phyloP scores from a whole-genome alignment of 2,888 invertebrate species.

The Xylophagus ater region DNA sequence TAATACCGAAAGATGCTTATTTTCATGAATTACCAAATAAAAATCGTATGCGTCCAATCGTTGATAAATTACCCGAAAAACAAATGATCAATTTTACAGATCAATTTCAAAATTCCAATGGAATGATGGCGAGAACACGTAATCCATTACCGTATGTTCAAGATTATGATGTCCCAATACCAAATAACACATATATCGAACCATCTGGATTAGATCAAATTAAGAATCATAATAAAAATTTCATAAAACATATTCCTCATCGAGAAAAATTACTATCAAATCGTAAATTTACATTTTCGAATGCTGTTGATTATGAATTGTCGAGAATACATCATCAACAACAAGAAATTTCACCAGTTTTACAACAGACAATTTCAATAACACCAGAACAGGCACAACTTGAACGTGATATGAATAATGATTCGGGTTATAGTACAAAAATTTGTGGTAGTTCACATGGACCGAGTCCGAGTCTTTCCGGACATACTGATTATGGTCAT shows the following conservation, averaged over 20 bases:
- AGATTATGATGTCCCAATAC: conserved; percentile 8
- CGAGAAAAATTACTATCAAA: conserved; percentile 18
- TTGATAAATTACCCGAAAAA: conserved; percentile 17
- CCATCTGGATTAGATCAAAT: too few relatives aligned
- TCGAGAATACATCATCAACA: conserved; percentile 14
- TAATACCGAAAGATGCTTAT: conserved; percentile 50
- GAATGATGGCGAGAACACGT: conserved; percentile 13
- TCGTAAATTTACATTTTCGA: conserved; percentile 16
- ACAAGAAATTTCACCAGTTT: conserved; percentile 15
- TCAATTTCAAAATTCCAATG: conserved; percentile 5
- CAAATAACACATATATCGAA: not conserved
- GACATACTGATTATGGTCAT: conserved; percentile 25
- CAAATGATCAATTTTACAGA: conserved; percentile 14
- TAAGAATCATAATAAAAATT: too few relatives aligned
- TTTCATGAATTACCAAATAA: conserved; percentile 49
- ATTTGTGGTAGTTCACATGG: conserved; percentile 69
- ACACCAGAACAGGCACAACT: conserved; percentile 31
- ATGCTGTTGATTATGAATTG: conserved; percentile 17
- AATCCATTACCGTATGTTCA: conserved; percentile 17
- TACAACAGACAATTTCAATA: conserved; percentile 16
- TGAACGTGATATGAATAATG: conserved; percentile 62
- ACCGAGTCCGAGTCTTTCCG: conserved; percentile 63
- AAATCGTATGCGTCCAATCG: conserved; percentile 17
- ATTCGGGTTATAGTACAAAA: conserved; percentile 77
- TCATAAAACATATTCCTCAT: conserved; percentile 3